Evolutionary conservation across 1,140 invertebrate species (phyloP), one percentile per base, ranked within the genome.

Genomic region (Helicorthomorpha holstii): DNA sequence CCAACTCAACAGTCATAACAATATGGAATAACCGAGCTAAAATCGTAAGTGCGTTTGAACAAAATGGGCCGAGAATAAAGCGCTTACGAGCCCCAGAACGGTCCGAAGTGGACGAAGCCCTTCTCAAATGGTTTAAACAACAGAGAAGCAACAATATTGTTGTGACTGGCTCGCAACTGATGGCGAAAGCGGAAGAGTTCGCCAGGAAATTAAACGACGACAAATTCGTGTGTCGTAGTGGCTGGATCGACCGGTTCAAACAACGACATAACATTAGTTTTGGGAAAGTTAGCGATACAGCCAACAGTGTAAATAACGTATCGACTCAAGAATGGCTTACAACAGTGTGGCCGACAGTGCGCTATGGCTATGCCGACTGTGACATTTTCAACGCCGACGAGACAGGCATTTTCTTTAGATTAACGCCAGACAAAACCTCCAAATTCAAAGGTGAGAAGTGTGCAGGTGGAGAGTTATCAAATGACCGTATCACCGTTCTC

Each of bases 371-470:
- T 38, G 52, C 54, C 14, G 43, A 54, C 48, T 49, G 45, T 45
- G 53, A 58, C 47, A 57, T 61, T 23, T 61, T 57, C 54, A 56
- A 54, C 27, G 53, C 58, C 38, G 54, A 58, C 47, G 53, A 58
- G 50, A 57, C 56, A 14, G 54, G 55, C 4, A 27, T 60, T 24
- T 57, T 56, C 44, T 58, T 58, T 44, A 49, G 51, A 26, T 45
- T 56, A 43, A 48, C 53, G 22, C 57, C 58, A 48, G 62, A 69
- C 45, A 63, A 65, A 62, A 68, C 66, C 3, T 56, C 67, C 24
- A 56, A 54, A 34, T 65, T 65, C 43, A 69, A 70, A 61, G 55
- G 54, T 48, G 58, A 69, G 50, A 58, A 58, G 52, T 70, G 63
- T 48, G 49, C 51, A 25, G 56, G 59, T 45, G 60, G 64, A 10